Percentiles rank a stretch among this genome's conserved stretches.
Evolutionary conservation across 1,140 invertebrate species (phyloP).

Genomic region (Plodia interpunctella): DNA sequence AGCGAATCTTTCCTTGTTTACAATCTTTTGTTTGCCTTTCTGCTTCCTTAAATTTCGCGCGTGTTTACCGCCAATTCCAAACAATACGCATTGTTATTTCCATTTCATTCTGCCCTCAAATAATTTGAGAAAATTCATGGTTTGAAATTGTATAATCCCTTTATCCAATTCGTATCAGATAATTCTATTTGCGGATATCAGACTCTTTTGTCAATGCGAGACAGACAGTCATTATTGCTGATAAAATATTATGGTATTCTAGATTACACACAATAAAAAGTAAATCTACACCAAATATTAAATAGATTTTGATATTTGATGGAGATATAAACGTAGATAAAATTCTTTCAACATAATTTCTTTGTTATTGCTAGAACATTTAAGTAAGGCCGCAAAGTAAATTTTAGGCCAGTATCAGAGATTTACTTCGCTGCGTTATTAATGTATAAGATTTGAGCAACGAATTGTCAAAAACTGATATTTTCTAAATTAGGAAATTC

Average conservation of each 20-base stretch:
- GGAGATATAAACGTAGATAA: not conserved
- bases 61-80: not conserved
- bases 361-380: too few species aligned
- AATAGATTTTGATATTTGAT: not conserved
- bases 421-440: too few species aligned
- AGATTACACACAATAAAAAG: not conserved
- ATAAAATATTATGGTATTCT: not conserved
- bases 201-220: not conserved
- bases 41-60: constrained; percentile 31
- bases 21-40: constrained; percentile 40
- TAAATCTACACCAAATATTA: not conserved
- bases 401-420: too few species aligned
- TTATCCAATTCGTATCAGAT: not conserved
- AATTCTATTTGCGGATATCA: not conserved
- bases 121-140: not conserved
- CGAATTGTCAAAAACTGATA: too few species aligned
- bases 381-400: too few species aligned
- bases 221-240: constrained; percentile 15
- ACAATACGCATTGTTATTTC: constrained; percentile 1
- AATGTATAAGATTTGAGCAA: too few species aligned
- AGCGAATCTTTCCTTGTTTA: constrained; percentile 31
- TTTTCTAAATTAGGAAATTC: not conserved
- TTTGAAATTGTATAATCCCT: not conserved
- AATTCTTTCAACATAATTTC: too few species aligned
- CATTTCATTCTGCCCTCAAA: not conserved